A percentile compares a stretch with the other conserved stretches of the same genome.
phyloP scores from a whole-genome alignment of 2,113 vertebrate species.

The Eleginops maclovinus region DNA sequence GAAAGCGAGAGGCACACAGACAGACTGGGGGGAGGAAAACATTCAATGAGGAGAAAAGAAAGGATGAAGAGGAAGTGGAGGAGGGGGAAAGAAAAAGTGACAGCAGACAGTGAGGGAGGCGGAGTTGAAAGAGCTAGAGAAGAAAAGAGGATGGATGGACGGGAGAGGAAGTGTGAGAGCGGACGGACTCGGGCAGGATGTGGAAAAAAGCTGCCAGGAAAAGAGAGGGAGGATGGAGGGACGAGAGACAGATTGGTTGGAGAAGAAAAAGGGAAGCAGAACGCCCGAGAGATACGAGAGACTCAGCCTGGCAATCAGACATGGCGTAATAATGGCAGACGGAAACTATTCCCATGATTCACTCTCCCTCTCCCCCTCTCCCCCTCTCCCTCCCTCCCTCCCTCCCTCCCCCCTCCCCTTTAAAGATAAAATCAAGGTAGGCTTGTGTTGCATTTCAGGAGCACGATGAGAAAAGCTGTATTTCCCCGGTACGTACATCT shows the following conservation, averaged over 20 bases:
- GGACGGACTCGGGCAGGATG: constrained; percentile 33
- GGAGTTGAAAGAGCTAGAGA: constrained; percentile 34
- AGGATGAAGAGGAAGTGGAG: background rate
- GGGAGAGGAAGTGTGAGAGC: constrained; percentile 39
- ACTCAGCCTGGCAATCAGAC: constrained; percentile 53
- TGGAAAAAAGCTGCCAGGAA: constrained; percentile 47
- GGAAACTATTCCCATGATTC: constrained; percentile 40
- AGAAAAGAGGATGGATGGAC: constrained; percentile 43
- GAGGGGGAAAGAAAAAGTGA: constrained; percentile 13
- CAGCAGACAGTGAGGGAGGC: constrained; percentile 55
- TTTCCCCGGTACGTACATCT: background rate
- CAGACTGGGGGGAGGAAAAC: constrained; percentile 11
- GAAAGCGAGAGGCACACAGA: constrained; percentile 8
- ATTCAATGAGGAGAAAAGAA: constrained; percentile 15
- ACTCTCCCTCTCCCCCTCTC: background rate
- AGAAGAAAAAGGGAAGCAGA: constrained; percentile 26
- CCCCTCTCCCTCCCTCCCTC: background rate
- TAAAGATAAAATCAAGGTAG: background rate
- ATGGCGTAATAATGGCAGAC: constrained; percentile 58
- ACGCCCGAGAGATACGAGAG: constrained; percentile 35
- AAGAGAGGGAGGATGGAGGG: constrained; percentile 36
- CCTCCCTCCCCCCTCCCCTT: background rate
- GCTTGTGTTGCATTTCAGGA: too few relatives aligned
- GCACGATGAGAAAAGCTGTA: too few relatives aligned
- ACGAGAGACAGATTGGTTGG: constrained; percentile 48